Conservation (phyloP, 2,888 invertebrate genomes). For the Lochmaea capreae region DNA sequence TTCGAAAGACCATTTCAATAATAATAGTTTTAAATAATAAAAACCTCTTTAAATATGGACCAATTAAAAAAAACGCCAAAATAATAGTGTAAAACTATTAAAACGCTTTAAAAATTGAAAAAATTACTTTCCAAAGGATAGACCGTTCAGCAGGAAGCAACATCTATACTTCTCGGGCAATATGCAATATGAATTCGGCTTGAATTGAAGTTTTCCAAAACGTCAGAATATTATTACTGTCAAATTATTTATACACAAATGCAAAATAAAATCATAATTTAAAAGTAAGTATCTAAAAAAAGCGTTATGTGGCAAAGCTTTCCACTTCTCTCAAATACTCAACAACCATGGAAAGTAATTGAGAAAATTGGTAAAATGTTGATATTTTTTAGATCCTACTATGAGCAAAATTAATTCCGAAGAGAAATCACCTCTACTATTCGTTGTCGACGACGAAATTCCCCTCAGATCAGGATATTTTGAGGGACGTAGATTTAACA, state of each 20-base stretch:
- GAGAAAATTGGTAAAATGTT: not conserved
- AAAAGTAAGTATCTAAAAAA: not conserved
- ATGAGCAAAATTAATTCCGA: conserved; percentile 50
- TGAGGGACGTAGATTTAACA: conserved; percentile 58
- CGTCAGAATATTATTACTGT: conserved; percentile 18
- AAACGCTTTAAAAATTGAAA: too few species aligned
- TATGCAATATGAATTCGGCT: not conserved
- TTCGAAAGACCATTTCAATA: too few species aligned
- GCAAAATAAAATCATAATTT: conserved; percentile 2
- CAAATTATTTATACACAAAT: conserved; percentile 16
- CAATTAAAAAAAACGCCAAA: too few species aligned
- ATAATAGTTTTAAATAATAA: too few species aligned
- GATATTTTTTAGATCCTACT: conserved; percentile 3
- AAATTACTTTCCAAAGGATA: too few species aligned
- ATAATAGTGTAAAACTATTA: too few species aligned
- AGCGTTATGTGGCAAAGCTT: too few species aligned
- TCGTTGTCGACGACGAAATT: conserved; percentile 57
- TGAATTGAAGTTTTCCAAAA: not conserved
- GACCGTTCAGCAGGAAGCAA: too few species aligned
- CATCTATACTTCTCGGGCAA: too few species aligned
- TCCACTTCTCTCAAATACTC: too few species aligned
- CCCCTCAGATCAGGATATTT: conserved; percentile 53
- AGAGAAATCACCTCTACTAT: conserved; percentile 62
- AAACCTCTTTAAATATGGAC: too few species aligned
- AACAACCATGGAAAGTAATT: not conserved